Conservation (phyloP, 1,140 invertebrate genomes). For the Eulimnadia texana region DNA sequence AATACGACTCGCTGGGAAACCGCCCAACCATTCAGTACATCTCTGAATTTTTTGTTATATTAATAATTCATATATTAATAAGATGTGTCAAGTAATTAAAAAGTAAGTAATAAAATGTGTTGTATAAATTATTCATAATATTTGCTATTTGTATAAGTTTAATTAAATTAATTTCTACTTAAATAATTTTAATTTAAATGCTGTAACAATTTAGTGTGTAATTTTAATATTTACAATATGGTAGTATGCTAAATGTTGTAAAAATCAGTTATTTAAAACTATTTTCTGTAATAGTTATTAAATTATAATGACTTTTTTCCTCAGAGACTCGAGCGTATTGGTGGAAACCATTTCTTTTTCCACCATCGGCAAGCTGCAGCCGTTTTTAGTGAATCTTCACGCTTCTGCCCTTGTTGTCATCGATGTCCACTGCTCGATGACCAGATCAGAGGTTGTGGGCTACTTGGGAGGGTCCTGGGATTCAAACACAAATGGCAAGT, state of each 20-base stretch:
- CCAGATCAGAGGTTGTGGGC: slow-evolving; percentile 79
- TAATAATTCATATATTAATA: no score
- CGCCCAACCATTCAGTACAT: slow-evolving; percentile 52
- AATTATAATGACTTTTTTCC: neutral
- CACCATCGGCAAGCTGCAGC: slow-evolving; percentile 74
- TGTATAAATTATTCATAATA: no score
- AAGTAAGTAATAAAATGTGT: no score
- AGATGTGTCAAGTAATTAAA: no score
- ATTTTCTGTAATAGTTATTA: no score
- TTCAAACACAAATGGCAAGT: slow-evolving; percentile 77
- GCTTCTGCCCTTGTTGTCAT: slow-evolving; percentile 75
- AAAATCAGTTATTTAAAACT: no score
- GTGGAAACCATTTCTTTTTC: slow-evolving; percentile 77
- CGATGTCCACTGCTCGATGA: slow-evolving; percentile 87
- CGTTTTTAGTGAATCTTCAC: slow-evolving; percentile 74
- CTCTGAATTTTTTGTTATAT: neutral
- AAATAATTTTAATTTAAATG: no score
- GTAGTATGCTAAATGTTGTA: no score
- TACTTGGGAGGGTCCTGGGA: slow-evolving; percentile 91
- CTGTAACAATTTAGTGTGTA: neutral
- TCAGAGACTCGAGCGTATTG: slow-evolving; percentile 19
- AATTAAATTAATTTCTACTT: no score
- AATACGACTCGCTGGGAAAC: slow-evolving; percentile 50
- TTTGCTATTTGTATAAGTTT: no score
- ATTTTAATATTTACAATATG: neutral